Percentiles rank a stretch among this genome's conserved stretches.
Conservation (phyloP, 37 sponge, comb jelly and placozoan species). For the Ianthella basta region DNA sequence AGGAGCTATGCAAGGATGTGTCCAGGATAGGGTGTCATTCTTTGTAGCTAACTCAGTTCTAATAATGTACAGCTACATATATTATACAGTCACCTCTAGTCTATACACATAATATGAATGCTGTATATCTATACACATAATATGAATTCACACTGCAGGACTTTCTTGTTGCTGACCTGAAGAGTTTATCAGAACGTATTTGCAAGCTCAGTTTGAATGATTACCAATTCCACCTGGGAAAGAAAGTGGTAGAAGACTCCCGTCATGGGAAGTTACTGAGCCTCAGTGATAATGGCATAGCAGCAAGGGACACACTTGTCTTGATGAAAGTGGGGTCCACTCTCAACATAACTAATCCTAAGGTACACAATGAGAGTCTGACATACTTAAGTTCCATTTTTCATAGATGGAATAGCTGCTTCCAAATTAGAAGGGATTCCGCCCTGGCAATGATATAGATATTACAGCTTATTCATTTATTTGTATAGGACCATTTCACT, state of each 20-base stretch:
- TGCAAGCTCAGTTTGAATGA: slow-evolving; percentile 31
- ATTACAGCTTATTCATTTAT: too few species aligned
- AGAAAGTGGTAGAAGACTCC: slow-evolving; percentile 28
- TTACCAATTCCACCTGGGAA: slow-evolving; percentile 41
- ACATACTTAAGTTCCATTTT: too few species aligned
- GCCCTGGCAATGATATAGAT: too few species aligned
- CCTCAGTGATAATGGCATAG: slow-evolving; percentile 47
- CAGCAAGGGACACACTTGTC: slow-evolving; percentile 44
- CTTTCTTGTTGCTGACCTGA: slow-evolving; percentile 33
- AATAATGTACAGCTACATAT: not conserved
- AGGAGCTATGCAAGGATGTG: too few species aligned
- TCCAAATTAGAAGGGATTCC: too few species aligned
- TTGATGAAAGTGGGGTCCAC: slow-evolving; percentile 50
- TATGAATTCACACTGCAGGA: slow-evolving; percentile 26
- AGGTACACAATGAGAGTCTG: slow-evolving; percentile 18
- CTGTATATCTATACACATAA: too few species aligned
- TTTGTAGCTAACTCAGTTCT: not conserved
- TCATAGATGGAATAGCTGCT: too few species aligned
- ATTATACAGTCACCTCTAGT: too few species aligned
- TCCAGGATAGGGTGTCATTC: not conserved
- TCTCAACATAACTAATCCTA: slow-evolving; percentile 62
- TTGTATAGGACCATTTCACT: too few species aligned
- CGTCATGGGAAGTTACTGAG: slow-evolving; percentile 42
- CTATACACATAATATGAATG: too few species aligned
- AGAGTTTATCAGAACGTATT: slow-evolving; percentile 18